phyloP scores from a whole-genome alignment of 2,113 vertebrate species.

The Rhinolophus sinicus region DNA sequence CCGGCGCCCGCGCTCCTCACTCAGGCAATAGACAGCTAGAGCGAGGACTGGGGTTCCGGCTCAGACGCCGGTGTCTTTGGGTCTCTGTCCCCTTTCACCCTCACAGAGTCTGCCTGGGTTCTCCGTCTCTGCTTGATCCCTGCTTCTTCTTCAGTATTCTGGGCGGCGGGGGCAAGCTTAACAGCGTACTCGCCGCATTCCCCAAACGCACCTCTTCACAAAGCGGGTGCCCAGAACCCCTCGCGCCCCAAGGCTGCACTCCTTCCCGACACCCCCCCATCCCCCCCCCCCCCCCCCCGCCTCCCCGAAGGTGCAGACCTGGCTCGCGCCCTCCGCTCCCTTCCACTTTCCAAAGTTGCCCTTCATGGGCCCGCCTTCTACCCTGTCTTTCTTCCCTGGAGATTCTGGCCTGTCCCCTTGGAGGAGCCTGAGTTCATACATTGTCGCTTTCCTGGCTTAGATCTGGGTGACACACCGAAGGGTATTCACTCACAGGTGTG shows the following conservation, averaged over 20 bases:
- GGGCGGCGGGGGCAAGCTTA: neutral
- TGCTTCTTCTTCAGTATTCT: neutral
- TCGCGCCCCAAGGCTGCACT: no score
- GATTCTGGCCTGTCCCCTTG: neutral
- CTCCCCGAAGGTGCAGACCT: neutral
- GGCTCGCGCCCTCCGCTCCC: neutral
- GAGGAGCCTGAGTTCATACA: neutral
- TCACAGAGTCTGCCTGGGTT: neutral
- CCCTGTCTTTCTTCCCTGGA: neutral
- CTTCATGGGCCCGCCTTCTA: neutral
- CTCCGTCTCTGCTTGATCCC: neutral
- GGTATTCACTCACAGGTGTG: neutral
- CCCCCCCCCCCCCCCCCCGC: no score
- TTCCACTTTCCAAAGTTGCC: neutral
- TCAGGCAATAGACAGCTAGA: neutral
- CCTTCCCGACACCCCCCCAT: no score
- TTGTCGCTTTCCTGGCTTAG: neutral
- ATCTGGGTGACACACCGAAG: fast-evolving
- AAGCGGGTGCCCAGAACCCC: neutral
- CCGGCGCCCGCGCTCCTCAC: neutral
- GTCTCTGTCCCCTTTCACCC: neutral
- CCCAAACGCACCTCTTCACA: neutral
- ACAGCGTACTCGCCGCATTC: neutral
- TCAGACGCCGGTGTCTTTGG: neutral
- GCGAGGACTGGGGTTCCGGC: neutral